Conservation (phyloP, 2,113 vertebrate species). For the Pleuronectes platessa region DNA sequence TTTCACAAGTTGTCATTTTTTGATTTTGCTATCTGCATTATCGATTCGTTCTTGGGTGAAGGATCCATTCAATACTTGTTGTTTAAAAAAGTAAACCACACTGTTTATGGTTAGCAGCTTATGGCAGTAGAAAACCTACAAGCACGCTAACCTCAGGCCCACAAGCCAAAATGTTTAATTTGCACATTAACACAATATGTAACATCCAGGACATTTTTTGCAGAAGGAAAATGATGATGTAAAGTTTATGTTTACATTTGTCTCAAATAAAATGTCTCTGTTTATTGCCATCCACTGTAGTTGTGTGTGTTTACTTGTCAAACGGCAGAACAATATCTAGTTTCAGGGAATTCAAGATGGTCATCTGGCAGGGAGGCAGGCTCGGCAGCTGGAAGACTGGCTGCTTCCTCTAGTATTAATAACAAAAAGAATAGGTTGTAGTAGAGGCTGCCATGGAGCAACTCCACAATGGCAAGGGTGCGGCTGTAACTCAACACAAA, state of each 20-base stretch:
- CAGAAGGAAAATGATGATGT: background rate
- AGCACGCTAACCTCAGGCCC: background rate
- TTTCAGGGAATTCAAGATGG: conserved; percentile 27
- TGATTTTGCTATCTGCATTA: no score
- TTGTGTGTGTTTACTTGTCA: background rate
- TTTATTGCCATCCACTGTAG: background rate
- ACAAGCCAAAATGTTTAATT: background rate
- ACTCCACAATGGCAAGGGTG: conserved; percentile 55
- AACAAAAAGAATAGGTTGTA: conserved; percentile 20
- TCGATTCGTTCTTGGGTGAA: no score
- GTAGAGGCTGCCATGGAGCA: conserved; percentile 36
- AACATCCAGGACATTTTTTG: no score
- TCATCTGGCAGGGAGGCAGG: conserved; percentile 27
- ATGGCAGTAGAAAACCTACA: background rate
- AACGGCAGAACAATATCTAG: conserved; percentile 42
- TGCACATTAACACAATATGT: background rate
- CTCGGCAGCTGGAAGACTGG: conserved; percentile 44
- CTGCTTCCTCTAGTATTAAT: conserved; percentile 63
- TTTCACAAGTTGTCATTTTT: no score
- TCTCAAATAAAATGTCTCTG: no score
- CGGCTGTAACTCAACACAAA: conserved; percentile 57
- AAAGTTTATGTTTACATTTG: background rate
- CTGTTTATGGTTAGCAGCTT: background rate
- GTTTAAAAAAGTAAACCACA: no score
- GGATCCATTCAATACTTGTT: no score